phyloP scores from a whole-genome alignment of 2,113 vertebrate genomes.

The Heliornis fulica region DNA sequence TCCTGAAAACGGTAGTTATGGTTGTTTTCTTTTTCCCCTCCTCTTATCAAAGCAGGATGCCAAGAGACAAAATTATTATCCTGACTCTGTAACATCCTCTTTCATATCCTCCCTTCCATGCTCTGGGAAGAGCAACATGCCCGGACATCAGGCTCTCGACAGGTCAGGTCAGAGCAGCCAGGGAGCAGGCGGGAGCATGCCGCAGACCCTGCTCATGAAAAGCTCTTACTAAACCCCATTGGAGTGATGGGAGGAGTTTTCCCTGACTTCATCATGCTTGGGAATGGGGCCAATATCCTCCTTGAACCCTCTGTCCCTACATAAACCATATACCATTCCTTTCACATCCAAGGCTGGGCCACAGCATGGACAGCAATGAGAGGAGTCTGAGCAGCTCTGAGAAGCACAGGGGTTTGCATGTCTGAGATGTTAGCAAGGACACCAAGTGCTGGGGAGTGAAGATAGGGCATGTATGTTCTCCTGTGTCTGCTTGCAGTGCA shows the following conservation, averaged over 20 bases:
- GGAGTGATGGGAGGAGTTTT: neutral
- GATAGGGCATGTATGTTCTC: neutral
- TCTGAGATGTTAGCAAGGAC: neutral
- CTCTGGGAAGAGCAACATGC: neutral
- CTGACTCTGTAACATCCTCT: constrained; percentile 31
- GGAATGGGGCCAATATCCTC: neutral
- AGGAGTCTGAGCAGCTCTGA: neutral
- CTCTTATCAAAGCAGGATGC: constrained; percentile 11
- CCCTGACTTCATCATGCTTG: neutral
- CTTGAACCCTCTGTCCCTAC: neutral
- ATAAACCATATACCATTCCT: neutral
- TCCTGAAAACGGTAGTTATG: neutral
- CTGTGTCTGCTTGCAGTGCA: neutral
- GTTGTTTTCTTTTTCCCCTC: neutral
- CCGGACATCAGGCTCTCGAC: neutral
- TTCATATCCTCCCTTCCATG: constrained; percentile 22
- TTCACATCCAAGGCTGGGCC: neutral
- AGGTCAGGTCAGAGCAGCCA: neutral
- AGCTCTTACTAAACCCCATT: neutral
- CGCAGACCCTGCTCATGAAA: neutral
- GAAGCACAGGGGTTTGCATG: rapidly evolving
- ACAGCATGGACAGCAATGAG: neutral
- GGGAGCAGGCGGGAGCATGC: neutral
- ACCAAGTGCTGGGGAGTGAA: too few relatives aligned
- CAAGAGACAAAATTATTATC: constrained; percentile 14